phyloP scores from a whole-genome alignment of 2,797 vertebrate species.

The Myotis pilosus region DNA sequence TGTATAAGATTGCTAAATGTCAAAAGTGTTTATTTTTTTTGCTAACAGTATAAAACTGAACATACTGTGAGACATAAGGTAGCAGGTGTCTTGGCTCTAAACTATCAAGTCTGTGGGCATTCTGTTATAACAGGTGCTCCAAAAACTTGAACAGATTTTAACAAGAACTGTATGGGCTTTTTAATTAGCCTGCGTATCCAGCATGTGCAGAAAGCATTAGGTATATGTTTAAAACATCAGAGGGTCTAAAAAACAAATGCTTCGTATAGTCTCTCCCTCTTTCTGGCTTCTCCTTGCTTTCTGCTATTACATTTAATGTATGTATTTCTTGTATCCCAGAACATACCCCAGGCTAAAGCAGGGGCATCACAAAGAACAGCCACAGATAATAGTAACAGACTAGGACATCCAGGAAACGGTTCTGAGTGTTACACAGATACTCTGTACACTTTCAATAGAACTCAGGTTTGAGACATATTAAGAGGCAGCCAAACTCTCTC shows the following conservation, averaged over 20 bases:
- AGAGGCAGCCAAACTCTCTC: background rate
- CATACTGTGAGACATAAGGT: constrained; percentile 90
- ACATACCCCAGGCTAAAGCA: constrained; percentile 53
- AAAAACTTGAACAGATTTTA: constrained; percentile 89
- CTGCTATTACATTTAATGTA: constrained; percentile 70
- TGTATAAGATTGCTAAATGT: constrained; percentile 86
- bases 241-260: constrained; percentile 85
- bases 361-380: constrained; percentile 16
- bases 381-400: background rate
- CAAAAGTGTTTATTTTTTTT: constrained; percentile 84
- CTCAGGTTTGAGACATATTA: background rate
- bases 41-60: constrained; percentile 87
- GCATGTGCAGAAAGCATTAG: constrained; percentile 88
- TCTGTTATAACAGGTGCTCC: constrained; percentile 90
- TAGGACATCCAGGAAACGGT: background rate
- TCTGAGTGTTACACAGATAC: background rate
- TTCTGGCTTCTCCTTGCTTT: constrained; percentile 76
- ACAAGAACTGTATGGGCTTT: constrained; percentile 87
- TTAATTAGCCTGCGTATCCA: constrained; percentile 90
- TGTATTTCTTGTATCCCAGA: constrained; percentile 69
- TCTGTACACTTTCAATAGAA: background rate
- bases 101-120: constrained; percentile 90
- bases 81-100: constrained; percentile 89
- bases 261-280: constrained; percentile 78
- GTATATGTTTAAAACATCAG: constrained; percentile 86